Base-by-base conservation (phyloP, 2,797 vertebrate species). In the Gadopsis bispinosus region DNA sequence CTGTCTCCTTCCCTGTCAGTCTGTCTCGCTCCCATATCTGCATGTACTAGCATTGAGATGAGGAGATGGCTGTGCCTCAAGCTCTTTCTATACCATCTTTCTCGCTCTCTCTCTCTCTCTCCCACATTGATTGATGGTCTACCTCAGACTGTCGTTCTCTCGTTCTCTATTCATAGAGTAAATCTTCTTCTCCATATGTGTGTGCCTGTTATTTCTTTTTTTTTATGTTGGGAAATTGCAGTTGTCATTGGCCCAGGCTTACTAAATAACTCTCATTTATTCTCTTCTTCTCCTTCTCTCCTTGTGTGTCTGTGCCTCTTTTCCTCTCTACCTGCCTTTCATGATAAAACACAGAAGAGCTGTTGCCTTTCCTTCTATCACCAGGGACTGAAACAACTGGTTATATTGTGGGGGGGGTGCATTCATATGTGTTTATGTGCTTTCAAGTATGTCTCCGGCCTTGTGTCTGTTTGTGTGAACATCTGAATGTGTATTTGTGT, bases 11-110 rank as follows among this genome's bases (percentile, higher is more conserved):
- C 62, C 54, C 65, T 82, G 54, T 81, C 79, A 81, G 69, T 79
- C 86, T 90, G 75, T 58, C 78, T 87, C 48, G 2, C 77, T 86
- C 68, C 70, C 73, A 77, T 83, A 80, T 87, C 79, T 80, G 43
- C 33, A 66, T 70, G 78, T 82, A 73, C 66, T 71, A 63, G 77
- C 73, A 84, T 81, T 43, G 69, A 87, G 69, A 88, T 81, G 78
- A 85, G 71, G 73, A 68, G 75, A 83, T 83, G 77, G 72, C 70
- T 86, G 86, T 76, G 88, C 90, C 85, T 75, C 66, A 22, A 84
- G 90, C 84, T 79, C 47, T 87, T 83, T 80, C 81, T 83, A 72
- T 89, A 69, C 73, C 8, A 0, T 73, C 61, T 51, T 20, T 78
- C 33, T 60, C 31, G 26, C 26, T 31, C 54, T 55, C 17, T 64